Percentiles rank a stretch among this genome's conserved stretches.
Evolutionary conservation across 2,888 invertebrate genomes (phyloP).

Genomic region (Drosophila buzzatii): DNA sequence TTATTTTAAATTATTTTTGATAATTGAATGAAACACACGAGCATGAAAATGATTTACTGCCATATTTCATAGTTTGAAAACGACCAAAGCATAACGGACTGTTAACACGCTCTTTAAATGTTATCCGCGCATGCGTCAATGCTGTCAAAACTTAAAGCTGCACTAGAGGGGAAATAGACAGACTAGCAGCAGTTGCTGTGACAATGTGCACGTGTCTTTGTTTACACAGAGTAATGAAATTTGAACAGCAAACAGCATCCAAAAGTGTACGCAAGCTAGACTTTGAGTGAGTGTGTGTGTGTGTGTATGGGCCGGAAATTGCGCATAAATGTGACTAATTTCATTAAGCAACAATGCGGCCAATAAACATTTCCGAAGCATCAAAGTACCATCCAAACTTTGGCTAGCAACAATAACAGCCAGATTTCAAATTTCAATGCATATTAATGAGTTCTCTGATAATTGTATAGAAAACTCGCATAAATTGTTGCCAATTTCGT

Average conservation of each 20-base stretch:
- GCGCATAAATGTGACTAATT: constrained; percentile 68
- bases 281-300: constrained; percentile 2
- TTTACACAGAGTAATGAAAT: constrained; percentile 79
- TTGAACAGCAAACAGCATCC: constrained; percentile 63
- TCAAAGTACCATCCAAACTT: constrained; percentile 54
- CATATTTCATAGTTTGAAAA: constrained; percentile 49
- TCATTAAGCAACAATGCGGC: constrained; percentile 66
- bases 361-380: constrained; percentile 65
- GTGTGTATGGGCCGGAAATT: constrained; percentile 46
- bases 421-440: constrained; percentile 59
- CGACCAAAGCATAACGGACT: constrained; percentile 39
- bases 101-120: constrained; percentile 51
- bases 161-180: neutral
- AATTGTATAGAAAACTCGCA: constrained; percentile 26
- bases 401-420: constrained; percentile 31
- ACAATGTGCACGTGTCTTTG: constrained; percentile 69
- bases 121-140: constrained; percentile 73
- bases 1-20: constrained; percentile 78
- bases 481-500: constrained; percentile 27
- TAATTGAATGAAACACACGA: constrained; percentile 71
- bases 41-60: constrained; percentile 61
- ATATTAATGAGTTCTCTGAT: constrained; percentile 64
- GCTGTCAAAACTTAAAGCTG: neutral
- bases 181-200: neutral
- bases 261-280: constrained; percentile 30